These are phyloP conservation scores for Synaphobranchus kaupii DNA, from an alignment of 2,797 vertebrate genomes.

Conservation along the genomic window DNA sequence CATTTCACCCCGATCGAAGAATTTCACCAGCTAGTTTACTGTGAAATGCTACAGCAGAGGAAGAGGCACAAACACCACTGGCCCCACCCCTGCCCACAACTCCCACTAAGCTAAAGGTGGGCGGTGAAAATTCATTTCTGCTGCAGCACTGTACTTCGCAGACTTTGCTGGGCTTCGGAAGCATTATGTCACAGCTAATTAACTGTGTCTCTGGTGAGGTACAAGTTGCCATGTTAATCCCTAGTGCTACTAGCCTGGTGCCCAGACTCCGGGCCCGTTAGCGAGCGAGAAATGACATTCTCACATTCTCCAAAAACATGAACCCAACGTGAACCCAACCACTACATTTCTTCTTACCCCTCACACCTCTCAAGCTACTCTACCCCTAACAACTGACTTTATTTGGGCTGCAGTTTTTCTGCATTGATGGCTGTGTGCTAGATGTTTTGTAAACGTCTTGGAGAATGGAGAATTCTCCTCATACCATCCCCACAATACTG, in stretches of 20 bases:
- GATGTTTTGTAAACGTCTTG: slow-evolving; percentile 12
- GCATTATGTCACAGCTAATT: not conserved
- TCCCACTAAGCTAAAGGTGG: not conserved
- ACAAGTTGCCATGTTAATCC: not conserved
- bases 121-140: not conserved
- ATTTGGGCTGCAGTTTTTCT: not conserved
- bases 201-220: not conserved
- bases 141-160: not conserved
- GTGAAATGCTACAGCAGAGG: not conserved
- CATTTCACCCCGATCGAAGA: not conserved
- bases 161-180: not conserved
- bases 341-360: not conserved
- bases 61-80: not conserved
- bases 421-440: not conserved
- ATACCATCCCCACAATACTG: not conserved
- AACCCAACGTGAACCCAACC: slow-evolving; percentile 2
- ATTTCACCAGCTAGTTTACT: not conserved
- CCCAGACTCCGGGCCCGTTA: not conserved
- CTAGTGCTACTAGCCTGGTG: not conserved
- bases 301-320: no score
- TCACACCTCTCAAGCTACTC: not conserved
- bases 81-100: not conserved
- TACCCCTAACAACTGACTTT: not conserved
- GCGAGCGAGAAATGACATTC: not conserved
- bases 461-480: not conserved